These are phyloP conservation scores for Bryconaethiops microstoma DNA, from an alignment of 2,797 vertebrate genomes.

Conservation along the genomic window DNA sequence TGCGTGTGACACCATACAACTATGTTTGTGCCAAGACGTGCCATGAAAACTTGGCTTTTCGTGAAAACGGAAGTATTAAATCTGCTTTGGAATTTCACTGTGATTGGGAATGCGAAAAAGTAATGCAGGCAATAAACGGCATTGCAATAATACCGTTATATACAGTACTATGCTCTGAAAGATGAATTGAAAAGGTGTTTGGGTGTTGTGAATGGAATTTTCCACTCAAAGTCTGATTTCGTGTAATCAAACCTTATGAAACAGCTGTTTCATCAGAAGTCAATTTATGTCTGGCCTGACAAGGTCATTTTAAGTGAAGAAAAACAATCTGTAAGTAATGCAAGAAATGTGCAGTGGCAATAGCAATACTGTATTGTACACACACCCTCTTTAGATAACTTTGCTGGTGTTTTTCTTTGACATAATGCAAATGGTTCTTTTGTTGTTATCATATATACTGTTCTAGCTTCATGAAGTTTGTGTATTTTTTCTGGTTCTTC, in stretches of 20 bases:
- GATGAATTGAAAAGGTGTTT: too few species aligned
- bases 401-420: conserved; percentile 1
- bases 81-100: conserved; percentile 42
- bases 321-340: conserved; percentile 15
- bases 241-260: too few species aligned
- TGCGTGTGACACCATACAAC: conserved; percentile 44
- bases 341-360: not conserved
- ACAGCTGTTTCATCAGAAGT: conserved; percentile 45
- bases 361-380: conserved; percentile 10
- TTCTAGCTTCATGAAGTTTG: conserved; percentile 24
- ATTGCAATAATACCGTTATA: too few species aligned
- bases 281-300: conserved; percentile 39
- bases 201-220: too few species aligned
- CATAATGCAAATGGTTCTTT: not conserved
- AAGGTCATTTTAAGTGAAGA: conserved; percentile 30
- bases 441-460: not conserved
- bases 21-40: conserved; percentile 24
- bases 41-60: conserved; percentile 35
- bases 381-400: not conserved
- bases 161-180: too few species aligned
- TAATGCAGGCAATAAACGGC: conserved; percentile 39
- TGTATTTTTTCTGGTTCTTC: conserved; percentile 22
- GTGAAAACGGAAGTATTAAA: conserved; percentile 42
- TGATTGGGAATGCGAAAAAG: conserved; percentile 25
- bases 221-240: too few species aligned